These are phyloP conservation scores for Cheilosia pagana DNA, from an alignment of 2,888 invertebrate species.

Conservation along the genomic window DNA sequence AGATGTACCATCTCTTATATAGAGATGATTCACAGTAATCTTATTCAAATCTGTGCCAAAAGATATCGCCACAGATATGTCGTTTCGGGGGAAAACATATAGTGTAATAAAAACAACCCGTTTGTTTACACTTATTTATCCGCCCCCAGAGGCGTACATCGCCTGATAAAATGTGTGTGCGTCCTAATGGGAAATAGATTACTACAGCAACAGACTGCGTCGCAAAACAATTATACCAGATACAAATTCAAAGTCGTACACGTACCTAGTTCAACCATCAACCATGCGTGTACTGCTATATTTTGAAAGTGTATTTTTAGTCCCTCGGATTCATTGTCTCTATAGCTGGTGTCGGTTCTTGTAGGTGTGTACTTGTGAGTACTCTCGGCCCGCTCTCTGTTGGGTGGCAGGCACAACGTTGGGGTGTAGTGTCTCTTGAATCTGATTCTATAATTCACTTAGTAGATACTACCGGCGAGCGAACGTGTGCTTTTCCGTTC, in stretches of 20 bases:
- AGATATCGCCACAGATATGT: not conserved
- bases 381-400: slow-evolving; percentile 14
- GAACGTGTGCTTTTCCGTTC: slow-evolving; percentile 37
- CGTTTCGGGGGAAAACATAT: not conserved
- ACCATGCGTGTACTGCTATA: slow-evolving; percentile 38
- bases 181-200: slow-evolving; percentile 32
- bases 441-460: slow-evolving; percentile 62
- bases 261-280: slow-evolving; percentile 9
- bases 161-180: not conserved
- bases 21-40: slow-evolving; percentile 37
- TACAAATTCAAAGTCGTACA: slow-evolving; percentile 1
- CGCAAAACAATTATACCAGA: slow-evolving; percentile 7
- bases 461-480: slow-evolving; percentile 43
- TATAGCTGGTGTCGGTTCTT: not conserved
- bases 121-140: slow-evolving; percentile 18
- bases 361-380: slow-evolving; percentile 10
- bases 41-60: slow-evolving; percentile 43
- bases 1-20: not conserved
- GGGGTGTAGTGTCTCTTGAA: slow-evolving; percentile 36
- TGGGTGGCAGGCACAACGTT: not conserved
- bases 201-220: slow-evolving; percentile 8
- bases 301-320: slow-evolving; percentile 33
- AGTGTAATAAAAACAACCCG: slow-evolving; percentile 6
- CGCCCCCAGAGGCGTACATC: not conserved
- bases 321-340: slow-evolving; percentile 19